Percentiles rank a stretch among this genome's conserved stretches.
Evolutionary conservation across 2,888 invertebrate species (phyloP).

Genomic region (Lacanobia wlatinum): DNA sequence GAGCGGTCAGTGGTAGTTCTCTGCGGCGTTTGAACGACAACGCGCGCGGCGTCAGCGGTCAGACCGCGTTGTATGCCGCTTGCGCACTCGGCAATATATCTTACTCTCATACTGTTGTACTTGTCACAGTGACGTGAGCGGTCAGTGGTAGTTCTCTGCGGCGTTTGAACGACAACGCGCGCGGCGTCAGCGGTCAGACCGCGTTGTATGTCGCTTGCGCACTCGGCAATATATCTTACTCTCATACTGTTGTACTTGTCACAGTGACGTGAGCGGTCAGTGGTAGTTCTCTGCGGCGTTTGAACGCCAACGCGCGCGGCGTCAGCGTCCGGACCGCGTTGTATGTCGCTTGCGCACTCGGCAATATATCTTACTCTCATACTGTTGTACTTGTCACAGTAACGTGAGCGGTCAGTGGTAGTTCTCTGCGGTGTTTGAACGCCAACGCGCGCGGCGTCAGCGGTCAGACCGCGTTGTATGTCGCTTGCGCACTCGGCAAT

Average conservation of each 20-base stretch:
- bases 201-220: conserved; percentile 93
- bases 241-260: conserved; percentile 80
- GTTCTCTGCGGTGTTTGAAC: no score
- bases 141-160: no score
- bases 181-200: conserved; percentile 67
- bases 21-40: conserved; percentile 98
- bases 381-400: background rate
- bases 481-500: no score
- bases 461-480: conserved; percentile 97
- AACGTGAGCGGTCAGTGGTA: conserved; percentile 94
- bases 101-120: conserved; percentile 57
- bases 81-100: no score
- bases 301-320: conserved; percentile 97
- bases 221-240: no score
- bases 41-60: conserved; percentile 96
- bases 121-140: no score
- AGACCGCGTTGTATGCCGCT: conserved; percentile 97
- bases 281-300: conserved; percentile 97
- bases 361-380: no score
- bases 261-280: conserved; percentile 93
- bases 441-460: conserved; percentile 94
- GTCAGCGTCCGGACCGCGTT: conserved; percentile 97
- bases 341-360: conserved; percentile 95
- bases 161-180: no score
- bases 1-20: conserved; percentile 95